Evolutionary conservation across 2,797 vertebrate species (phyloP).

Genomic region (Aotus griseimembra): DNA sequence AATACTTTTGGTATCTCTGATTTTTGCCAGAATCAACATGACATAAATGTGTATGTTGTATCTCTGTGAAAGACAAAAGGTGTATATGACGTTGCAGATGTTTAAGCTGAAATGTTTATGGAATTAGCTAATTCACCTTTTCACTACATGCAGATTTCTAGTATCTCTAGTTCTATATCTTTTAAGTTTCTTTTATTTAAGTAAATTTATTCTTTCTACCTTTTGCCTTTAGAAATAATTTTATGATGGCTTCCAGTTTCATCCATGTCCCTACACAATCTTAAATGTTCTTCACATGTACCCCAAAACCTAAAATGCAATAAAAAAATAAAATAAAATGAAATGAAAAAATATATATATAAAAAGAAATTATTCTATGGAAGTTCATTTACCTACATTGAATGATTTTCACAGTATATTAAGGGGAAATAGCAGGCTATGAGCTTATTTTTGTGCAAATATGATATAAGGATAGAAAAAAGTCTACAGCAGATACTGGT

Average conservation of each 20-base stretch:
- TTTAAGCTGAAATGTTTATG: slow-evolving; percentile 72
- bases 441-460: not conserved
- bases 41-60: slow-evolving; percentile 35
- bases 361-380: not conserved
- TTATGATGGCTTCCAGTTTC: not conserved
- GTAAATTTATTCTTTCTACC: slow-evolving; percentile 77
- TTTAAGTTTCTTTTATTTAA: slow-evolving; percentile 77
- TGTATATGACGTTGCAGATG: slow-evolving; percentile 71
- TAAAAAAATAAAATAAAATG: too few relatives aligned
- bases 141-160: slow-evolving; percentile 79
- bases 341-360: too few relatives aligned
- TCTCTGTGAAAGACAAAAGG: slow-evolving; percentile 25
- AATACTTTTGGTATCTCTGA: not conserved
- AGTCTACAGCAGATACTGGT: not conserved
- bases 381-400: not conserved
- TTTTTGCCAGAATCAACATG: slow-evolving; percentile 51
- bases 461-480: not conserved
- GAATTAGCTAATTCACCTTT: slow-evolving; percentile 73
- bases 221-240: slow-evolving; percentile 15
- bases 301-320: too few relatives aligned
- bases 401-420: not conserved
- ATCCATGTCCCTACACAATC: too few relatives aligned
- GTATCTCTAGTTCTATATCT: slow-evolving; percentile 75
- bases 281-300: too few relatives aligned
- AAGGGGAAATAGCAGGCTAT: not conserved